These are phyloP conservation scores for Pristionchus pacificus DNA, from an alignment of 1,140 invertebrate species.

Conservation along the genomic window DNA sequence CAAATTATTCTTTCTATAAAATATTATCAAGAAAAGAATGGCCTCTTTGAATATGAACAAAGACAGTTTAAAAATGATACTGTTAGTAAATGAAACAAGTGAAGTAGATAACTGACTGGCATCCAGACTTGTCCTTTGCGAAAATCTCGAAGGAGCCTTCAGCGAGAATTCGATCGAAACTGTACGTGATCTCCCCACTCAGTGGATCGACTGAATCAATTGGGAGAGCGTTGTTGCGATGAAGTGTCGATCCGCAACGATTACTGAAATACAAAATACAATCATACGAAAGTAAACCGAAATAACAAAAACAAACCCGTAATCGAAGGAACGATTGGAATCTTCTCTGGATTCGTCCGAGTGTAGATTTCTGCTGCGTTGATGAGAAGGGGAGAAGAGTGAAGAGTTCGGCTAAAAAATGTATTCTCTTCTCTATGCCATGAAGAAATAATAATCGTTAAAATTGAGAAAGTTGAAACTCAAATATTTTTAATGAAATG, in stretches of 20 bases:
- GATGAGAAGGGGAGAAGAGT: too few species aligned
- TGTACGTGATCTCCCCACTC: background rate
- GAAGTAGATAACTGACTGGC: conserved; percentile 13
- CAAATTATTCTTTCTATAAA: background rate
- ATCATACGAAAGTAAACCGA: background rate
- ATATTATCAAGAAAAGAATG: background rate
- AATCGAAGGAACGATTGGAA: background rate
- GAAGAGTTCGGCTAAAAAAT: too few species aligned
- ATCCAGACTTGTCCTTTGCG: conserved; percentile 24
- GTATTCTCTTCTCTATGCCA: too few species aligned
- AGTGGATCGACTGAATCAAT: background rate
- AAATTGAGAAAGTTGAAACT: too few species aligned
- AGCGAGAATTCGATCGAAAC: background rate
- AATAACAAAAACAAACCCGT: background rate
- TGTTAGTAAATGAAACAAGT: background rate
- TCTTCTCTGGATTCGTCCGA: background rate
- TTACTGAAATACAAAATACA: background rate
- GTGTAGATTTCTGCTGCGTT: too few species aligned
- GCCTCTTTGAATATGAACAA: background rate
- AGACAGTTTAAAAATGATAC: conserved; percentile 7
- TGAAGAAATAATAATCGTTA: too few species aligned
- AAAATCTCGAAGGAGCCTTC: conserved; percentile 3
- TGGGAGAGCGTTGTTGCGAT: background rate
- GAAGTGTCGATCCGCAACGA: background rate
- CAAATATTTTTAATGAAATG: too few species aligned